Percentiles rank a stretch among this genome's conserved stretches.
Evolutionary conservation across 92 coral and sea anemone genomes (phyloP).

Genomic region (Hydrozoanthus gracilis): DNA sequence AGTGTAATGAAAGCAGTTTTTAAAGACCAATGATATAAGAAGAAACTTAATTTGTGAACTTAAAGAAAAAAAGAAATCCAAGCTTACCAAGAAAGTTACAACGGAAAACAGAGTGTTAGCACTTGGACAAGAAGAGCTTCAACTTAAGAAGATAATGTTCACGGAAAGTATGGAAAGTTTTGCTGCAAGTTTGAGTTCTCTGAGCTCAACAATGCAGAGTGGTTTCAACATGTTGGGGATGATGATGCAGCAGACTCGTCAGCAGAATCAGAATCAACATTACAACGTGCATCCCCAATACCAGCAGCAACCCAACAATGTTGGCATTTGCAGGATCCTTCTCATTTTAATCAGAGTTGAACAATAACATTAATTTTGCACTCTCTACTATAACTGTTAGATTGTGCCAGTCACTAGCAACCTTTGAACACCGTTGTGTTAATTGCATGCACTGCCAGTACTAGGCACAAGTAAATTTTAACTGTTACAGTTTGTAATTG

Average conservation of each 20-base stretch:
- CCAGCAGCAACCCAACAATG: constrained; percentile 44
- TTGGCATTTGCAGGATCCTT: constrained; percentile 55
- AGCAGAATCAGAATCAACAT: constrained; percentile 15
- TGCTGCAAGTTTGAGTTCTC: constrained; percentile 49
- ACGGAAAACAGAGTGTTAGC: constrained; percentile 50
- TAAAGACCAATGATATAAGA: constrained; percentile 51
- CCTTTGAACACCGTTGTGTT: constrained; percentile 28
- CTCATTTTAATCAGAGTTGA: constrained; percentile 43
- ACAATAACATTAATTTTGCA: not conserved
- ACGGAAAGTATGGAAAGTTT: constrained; percentile 53
- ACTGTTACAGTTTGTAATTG: no score
- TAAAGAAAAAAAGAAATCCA: constrained; percentile 53
- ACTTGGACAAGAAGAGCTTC: constrained; percentile 52
- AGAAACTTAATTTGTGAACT: constrained; percentile 49
- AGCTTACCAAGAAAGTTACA: constrained; percentile 54
- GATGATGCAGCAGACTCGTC: constrained; percentile 25
- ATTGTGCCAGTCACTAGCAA: not conserved
- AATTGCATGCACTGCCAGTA: constrained; percentile 1
- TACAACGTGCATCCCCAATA: constrained; percentile 52
- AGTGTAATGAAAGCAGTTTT: constrained; percentile 45
- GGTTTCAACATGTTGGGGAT: constrained; percentile 47
- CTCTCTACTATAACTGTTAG: constrained; percentile 18
- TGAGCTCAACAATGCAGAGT: constrained; percentile 40
- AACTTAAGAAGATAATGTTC: constrained; percentile 46
- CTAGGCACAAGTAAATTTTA: not conserved